A percentile compares a stretch with the other conserved stretches of the same genome.
Conservation (phyloP, 2,113 vertebrate genomes). For the Caranx melampygus region DNA sequence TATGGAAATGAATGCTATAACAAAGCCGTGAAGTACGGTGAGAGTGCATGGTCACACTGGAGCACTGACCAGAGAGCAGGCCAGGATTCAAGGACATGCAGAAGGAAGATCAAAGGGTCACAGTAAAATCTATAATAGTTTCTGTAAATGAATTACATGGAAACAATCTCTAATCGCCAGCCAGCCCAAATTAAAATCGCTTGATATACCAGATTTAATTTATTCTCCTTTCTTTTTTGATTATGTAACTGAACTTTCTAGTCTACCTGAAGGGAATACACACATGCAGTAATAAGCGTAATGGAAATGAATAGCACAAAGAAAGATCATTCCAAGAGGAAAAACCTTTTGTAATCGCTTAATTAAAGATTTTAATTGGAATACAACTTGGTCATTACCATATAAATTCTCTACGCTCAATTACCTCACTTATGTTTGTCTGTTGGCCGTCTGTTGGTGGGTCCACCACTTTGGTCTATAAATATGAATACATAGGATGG, state of each 20-base stretch:
- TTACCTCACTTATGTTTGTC: background rate
- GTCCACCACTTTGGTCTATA: background rate
- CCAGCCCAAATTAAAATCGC: background rate
- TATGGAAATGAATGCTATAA: constrained; percentile 37
- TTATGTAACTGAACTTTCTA: background rate
- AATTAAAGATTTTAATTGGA: background rate
- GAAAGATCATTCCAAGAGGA: background rate
- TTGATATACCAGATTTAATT: background rate
- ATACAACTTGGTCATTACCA: background rate
- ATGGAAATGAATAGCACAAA: background rate
- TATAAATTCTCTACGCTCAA: background rate
- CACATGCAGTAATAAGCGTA: background rate
- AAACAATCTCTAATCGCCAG: background rate
- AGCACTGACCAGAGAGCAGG: constrained; percentile 5
- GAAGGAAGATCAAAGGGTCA: background rate
- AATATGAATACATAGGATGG: background rate
- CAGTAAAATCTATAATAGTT: background rate
- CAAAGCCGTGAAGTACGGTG: constrained; percentile 23
- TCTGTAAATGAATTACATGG: background rate
- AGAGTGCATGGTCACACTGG: constrained; percentile 7
- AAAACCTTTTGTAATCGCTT: background rate
- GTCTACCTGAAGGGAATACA: background rate
- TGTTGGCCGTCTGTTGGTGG: background rate
- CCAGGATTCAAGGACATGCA: constrained; percentile 23
- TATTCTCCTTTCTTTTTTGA: background rate